These are phyloP conservation scores for Ladona fulva DNA, from an alignment of 1,140 invertebrate genomes.

Conservation along the genomic window DNA sequence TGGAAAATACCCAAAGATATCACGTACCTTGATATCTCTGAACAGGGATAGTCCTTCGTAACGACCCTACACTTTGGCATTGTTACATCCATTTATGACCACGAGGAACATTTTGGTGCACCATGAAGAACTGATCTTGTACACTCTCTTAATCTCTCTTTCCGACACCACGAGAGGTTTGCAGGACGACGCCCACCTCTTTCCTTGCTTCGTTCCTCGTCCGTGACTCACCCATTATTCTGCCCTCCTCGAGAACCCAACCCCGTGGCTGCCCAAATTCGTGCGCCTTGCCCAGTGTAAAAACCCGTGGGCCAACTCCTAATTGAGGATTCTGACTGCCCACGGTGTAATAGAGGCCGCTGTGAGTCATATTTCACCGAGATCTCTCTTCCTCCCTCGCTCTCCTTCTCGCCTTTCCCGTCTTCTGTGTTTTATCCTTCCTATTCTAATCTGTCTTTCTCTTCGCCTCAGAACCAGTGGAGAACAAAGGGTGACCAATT, in stretches of 20 bases:
- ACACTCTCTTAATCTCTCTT: background rate
- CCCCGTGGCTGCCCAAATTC: background rate
- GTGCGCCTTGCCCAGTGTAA: background rate
- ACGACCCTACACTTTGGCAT: too few species aligned
- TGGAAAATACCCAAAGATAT: too few species aligned
- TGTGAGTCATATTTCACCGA: background rate
- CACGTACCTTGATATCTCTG: too few species aligned
- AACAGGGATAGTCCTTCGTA: too few species aligned
- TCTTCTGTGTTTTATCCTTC: too few species aligned
- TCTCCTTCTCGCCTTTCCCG: too few species aligned
- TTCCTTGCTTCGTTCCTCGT: background rate
- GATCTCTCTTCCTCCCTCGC: background rate
- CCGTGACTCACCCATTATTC: slow-evolving; percentile 8
- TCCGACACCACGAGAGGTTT: background rate
- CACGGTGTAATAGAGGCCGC: background rate
- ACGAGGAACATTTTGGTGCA: too few species aligned
- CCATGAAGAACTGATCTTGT: background rate
- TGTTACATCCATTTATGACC: too few species aligned
- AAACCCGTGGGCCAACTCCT: background rate
- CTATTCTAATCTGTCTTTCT: too few species aligned
- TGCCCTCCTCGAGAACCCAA: background rate
- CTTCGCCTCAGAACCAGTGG: too few species aligned
- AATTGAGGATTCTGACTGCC: slow-evolving; percentile 3
- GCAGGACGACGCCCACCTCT: background rate
- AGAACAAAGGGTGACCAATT: too few species aligned